Percentiles rank a stretch among this genome's conserved stretches.
These are phyloP conservation scores for Hemaris fuciformis DNA, from an alignment of 2,888 invertebrate genomes.

Conservation along the genomic window DNA sequence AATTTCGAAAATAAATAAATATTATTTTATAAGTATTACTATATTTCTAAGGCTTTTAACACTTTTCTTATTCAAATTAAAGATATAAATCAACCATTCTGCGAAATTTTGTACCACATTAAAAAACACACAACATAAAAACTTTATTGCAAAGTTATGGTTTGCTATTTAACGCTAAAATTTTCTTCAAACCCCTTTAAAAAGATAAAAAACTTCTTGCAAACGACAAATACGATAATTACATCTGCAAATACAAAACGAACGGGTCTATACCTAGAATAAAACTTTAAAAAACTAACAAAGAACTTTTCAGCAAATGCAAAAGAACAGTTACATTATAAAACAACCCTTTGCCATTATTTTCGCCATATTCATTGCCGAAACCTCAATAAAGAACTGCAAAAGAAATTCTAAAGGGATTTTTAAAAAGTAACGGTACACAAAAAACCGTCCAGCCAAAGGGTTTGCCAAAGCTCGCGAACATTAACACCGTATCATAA, in stretches of 20 bases:
- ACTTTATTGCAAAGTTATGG: background rate
- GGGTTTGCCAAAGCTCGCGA: slow-evolving; percentile 54
- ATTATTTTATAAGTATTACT: no score
- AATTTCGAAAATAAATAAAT: no score
- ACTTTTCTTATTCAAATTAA: no score
- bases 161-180: background rate
- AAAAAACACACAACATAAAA: background rate
- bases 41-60: no score
- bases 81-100: background rate
- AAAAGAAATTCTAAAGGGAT: slow-evolving; percentile 24
- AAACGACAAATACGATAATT: background rate
- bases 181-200: background rate
- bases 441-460: slow-evolving; percentile 48
- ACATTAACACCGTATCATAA: slow-evolving; percentile 49
- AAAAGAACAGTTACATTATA: slow-evolving; percentile 20
- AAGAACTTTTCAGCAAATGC: slow-evolving; percentile 7
- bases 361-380: slow-evolving; percentile 48
- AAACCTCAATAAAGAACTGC: slow-evolving; percentile 50
- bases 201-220: background rate
- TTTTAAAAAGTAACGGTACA: slow-evolving; percentile 43
- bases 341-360: slow-evolving; percentile 59
- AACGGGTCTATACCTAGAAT: background rate
- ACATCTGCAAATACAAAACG: background rate
- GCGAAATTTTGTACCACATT: background rate
- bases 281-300: background rate